Base-by-base conservation (phyloP, 2,888 invertebrate genomes). In the Sarcophaga rosellei region DNA sequence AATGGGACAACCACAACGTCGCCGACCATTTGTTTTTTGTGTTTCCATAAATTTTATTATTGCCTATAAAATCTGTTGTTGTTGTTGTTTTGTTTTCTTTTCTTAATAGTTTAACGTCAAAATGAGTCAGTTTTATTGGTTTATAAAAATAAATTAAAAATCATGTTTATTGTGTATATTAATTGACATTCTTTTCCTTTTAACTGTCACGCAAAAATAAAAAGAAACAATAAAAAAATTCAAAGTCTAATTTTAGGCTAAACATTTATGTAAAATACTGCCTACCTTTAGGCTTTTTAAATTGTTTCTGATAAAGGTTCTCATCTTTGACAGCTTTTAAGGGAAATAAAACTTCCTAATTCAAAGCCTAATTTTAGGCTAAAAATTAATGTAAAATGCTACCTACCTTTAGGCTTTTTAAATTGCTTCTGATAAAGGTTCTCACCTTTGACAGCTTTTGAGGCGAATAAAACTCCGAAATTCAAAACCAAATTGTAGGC, bases 91-190 rank as follows among this genome's bases (percentile, higher is more conserved):
- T 63, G 4, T 12, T 53, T 53, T 35, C 8, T 35, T 35, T 35
- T 68, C 12, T 72, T 82, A 61, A 72, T 66, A 45, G 70, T 65
- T 63, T 12, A 20, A 25, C 59, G 72, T 77, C 61, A 77, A 82
- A 77, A 15, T 77, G 44, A 82, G 17, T 72, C 20, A 59, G 59
- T 53, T 82, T 82, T 82, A 82, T 82, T 59, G 72, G 65, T 23
- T 45, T 62, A 35, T 76, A 75, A 76, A 57, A 76, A 81, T 70
- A 63, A 53, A 53, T 15, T 59, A 76, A 76, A 63, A 53, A 17
- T 15, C 12, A 15, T 15, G 53, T 53, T 53, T 53, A 15, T 53
- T 15, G 15, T 17, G 53, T 53, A 17, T 17, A 15, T 53, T 53
- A 53, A 53, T 53, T 53, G 53, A 53, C 15, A 17, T 53, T 12